Evolutionary conservation across 2,888 invertebrate species (phyloP), one percentile per base, ranked within the genome.

Genomic region (Nomada ruficornis): DNA sequence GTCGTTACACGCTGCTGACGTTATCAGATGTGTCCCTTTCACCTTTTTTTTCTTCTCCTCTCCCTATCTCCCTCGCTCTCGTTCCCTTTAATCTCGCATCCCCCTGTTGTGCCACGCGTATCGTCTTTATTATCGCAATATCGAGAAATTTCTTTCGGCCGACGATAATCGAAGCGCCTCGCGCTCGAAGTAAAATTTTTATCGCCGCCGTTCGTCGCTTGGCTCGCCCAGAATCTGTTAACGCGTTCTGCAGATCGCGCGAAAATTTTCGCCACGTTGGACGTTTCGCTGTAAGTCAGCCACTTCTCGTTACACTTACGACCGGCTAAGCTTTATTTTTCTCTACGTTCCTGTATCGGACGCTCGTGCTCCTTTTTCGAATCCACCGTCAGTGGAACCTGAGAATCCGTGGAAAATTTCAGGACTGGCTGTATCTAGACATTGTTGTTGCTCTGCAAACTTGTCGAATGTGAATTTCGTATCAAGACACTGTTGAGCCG

Each of bases 101-200:
- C 26, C 20, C 11, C 36, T 10, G 23, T 18, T 36, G 15, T 67
- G 23, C 29, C 42, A 59, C 80, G 74, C 74, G 80, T 74, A 65
- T 80, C 80, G 80, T 54, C 74, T 72, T 80, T 80, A 74, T 80
- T 80, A 81, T 74, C 69, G 74, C 80, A 74, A 81, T 81, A 81
- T 81, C 80, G 74, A 54, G 57, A 52, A 80, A 79, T 20, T 77
- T 74, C 59, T 65, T 70, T 78, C 69, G 64, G 1, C 60, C 59
- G 63, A 20, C 26, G 69, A 80, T 70, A 80, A 81, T 81, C 80
- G 81, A 80, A 65, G 55, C 68, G 70, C n/a, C 47, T 47, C 57
- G 26, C 54, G 55, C 60, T 54, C 42, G 50, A 54, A 70, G 60
- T 81, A 80, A 81, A 81, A 80, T 74, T 81, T 81, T 81, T 81